Percentiles rank a stretch among this genome's conserved stretches.
Evolutionary conservation across 2,113 vertebrate genomes (phyloP).

Genomic region (Athene noctua): DNA sequence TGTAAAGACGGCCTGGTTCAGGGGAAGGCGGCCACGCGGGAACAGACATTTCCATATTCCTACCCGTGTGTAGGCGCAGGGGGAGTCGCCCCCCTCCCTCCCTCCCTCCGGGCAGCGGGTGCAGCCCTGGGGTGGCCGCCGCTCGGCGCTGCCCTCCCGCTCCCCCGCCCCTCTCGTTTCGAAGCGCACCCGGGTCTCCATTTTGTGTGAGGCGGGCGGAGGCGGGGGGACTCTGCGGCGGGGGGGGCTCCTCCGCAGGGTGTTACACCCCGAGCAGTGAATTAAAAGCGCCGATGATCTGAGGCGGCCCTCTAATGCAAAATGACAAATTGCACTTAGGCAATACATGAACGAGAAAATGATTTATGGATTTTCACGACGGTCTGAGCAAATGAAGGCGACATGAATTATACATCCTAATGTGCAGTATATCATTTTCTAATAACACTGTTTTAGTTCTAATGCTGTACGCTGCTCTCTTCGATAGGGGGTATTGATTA

Average conservation of each 20-base stretch:
- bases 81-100: neutral
- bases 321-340: slow-evolving; percentile 77
- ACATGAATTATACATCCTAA: slow-evolving; percentile 79
- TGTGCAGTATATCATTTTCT: slow-evolving; percentile 75
- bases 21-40: neutral
- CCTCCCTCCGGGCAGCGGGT: no score
- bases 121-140: no score
- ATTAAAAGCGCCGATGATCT: slow-evolving; percentile 59
- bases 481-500: slow-evolving; percentile 67
- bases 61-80: neutral
- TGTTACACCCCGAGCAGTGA: slow-evolving; percentile 47
- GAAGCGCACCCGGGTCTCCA: neutral
- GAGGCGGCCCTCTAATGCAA: slow-evolving; percentile 57
- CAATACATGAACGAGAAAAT: slow-evolving; percentile 74
- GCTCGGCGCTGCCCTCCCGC: neutral
- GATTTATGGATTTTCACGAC: slow-evolving; percentile 79
- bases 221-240: neutral
- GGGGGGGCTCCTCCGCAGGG: neutral
- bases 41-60: neutral
- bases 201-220: neutral
- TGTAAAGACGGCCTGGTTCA: neutral
- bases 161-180: neutral
- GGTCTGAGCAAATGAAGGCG: slow-evolving; percentile 72
- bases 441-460: slow-evolving; percentile 68
- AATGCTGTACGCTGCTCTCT: slow-evolving; percentile 21